A percentile compares a stretch with the other conserved stretches of the same genome.
These are phyloP conservation scores for Nematolebias whitei DNA, from an alignment of 2,113 vertebrate species.

Conservation along the genomic window DNA sequence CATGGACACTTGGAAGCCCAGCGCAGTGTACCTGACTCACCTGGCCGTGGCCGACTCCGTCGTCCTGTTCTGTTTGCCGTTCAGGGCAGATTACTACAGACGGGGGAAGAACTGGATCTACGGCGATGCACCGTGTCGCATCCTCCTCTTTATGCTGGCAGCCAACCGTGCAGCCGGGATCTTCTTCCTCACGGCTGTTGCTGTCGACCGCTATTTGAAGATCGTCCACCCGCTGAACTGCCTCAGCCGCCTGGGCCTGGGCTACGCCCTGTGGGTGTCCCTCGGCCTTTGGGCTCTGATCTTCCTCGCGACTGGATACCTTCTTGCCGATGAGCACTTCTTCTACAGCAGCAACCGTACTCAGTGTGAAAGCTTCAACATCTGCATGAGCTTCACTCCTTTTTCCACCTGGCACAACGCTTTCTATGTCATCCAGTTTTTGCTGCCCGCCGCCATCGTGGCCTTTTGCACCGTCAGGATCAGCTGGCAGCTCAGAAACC, in stretches of 20 bases:
- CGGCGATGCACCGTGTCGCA: constrained; percentile 74
- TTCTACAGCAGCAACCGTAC: constrained; percentile 66
- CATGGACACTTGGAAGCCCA: constrained; percentile 80
- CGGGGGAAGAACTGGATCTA: constrained; percentile 78
- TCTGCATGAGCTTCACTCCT: constrained; percentile 73
- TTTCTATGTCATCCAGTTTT: constrained; percentile 79
- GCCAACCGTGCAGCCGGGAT: constrained; percentile 78
- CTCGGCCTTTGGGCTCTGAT: constrained; percentile 75
- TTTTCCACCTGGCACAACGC: constrained; percentile 78
- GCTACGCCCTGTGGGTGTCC: constrained; percentile 71
- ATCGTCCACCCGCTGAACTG: constrained; percentile 75
- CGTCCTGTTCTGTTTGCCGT: constrained; percentile 80
- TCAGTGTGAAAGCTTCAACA: constrained; percentile 83
- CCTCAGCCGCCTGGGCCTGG: constrained; percentile 73
- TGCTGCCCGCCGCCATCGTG: constrained; percentile 71
- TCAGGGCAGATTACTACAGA: constrained; percentile 82
- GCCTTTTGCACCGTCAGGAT: constrained; percentile 79
- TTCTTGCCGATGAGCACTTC: constrained; percentile 69
- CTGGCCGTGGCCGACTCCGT: constrained; percentile 80
- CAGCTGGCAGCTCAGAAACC: constrained; percentile 75
- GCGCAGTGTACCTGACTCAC: constrained; percentile 79
- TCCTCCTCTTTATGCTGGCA: constrained; percentile 79
- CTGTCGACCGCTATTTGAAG: constrained; percentile 81
- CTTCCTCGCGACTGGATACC: constrained; percentile 72
- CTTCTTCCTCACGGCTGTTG: constrained; percentile 82